A percentile compares a stretch with the other conserved stretches of the same genome.
These are phyloP conservation scores for Patiria miniata DNA, from an alignment of 35 echinoderm and acorn worm genomes.

Conservation along the genomic window DNA sequence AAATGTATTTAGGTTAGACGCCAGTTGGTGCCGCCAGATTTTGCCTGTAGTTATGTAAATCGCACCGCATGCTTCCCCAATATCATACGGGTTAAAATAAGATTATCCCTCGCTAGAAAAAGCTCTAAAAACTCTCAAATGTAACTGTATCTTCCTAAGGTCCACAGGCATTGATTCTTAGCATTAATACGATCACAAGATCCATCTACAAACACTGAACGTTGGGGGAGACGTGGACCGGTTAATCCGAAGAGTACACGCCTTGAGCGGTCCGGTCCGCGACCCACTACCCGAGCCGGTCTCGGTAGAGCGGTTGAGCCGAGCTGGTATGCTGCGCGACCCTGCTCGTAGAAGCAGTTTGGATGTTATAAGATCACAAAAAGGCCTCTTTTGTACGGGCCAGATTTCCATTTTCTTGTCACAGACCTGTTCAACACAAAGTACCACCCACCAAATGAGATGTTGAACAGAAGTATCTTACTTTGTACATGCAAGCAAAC, in stretches of 20 bases:
- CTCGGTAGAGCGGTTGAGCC: background rate
- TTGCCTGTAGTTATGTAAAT: background rate
- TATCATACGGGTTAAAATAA: background rate
- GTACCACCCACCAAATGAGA: too few species aligned
- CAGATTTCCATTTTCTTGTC: too few species aligned
- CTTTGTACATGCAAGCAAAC: too few species aligned
- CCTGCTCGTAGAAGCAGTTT: background rate
- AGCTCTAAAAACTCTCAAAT: background rate
- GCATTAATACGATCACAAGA: background rate
- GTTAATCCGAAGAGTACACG: slow-evolving; percentile 18
- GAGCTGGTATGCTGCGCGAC: background rate
- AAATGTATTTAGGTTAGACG: too few species aligned
- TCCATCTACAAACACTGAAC: slow-evolving; percentile 11
- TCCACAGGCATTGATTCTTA: background rate
- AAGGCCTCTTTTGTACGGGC: too few species aligned
- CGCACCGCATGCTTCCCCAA: slow-evolving; percentile 3
- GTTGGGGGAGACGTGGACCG: background rate
- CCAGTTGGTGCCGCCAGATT: background rate
- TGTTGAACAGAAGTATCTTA: too few species aligned
- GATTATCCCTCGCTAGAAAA: background rate
- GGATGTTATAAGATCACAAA: too few species aligned
- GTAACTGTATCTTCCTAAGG: slow-evolving; percentile 2
- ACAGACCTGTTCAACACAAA: too few species aligned
- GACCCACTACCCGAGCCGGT: too few species aligned
- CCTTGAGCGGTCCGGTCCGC: background rate